Conservation (phyloP, 2,888 invertebrate species). For the Drosophila merina region DNA sequence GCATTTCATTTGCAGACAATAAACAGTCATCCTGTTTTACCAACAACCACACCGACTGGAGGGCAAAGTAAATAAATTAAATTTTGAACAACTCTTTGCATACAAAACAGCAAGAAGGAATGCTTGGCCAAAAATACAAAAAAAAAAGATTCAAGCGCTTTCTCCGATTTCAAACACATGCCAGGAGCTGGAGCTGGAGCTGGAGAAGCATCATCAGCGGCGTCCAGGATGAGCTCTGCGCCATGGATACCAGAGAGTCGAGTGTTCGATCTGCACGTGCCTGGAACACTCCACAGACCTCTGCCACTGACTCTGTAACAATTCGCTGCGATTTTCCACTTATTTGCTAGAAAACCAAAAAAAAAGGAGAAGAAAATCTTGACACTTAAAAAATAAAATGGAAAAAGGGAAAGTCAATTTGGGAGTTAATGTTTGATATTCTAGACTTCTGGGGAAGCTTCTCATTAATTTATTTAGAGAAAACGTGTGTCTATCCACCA, state of each 20-base stretch:
- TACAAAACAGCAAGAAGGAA: slow-evolving; percentile 61
- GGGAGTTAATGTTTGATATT: neutral
- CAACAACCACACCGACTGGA: slow-evolving; percentile 43
- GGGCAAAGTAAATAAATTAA: slow-evolving; percentile 75
- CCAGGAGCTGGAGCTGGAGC: slow-evolving; percentile 20
- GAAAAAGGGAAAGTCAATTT: neutral
- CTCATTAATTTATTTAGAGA: no score
- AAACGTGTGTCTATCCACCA: no score
- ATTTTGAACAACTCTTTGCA: slow-evolving; percentile 73
- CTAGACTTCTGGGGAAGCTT: no score
- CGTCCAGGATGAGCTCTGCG: slow-evolving; percentile 38
- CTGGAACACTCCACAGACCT: slow-evolving; percentile 36
- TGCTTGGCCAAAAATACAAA: slow-evolving; percentile 19
- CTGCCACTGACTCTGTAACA: slow-evolving; percentile 67
- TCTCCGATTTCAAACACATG: slow-evolving; percentile 65
- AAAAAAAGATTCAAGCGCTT: slow-evolving; percentile 38
- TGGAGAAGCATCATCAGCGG: neutral
- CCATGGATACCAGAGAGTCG: slow-evolving; percentile 65
- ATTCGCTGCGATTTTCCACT: slow-evolving; percentile 80
- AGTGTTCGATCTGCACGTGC: slow-evolving; percentile 56
- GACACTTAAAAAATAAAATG: slow-evolving; percentile 4
- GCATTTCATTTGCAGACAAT: slow-evolving; percentile 77
- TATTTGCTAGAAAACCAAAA: slow-evolving; percentile 57
- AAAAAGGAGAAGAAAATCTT: slow-evolving; percentile 30
- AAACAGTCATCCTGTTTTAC: slow-evolving; percentile 51